These are phyloP conservation scores for Drosophila cognata DNA, from an alignment of 2,888 invertebrate species.

Conservation along the genomic window DNA sequence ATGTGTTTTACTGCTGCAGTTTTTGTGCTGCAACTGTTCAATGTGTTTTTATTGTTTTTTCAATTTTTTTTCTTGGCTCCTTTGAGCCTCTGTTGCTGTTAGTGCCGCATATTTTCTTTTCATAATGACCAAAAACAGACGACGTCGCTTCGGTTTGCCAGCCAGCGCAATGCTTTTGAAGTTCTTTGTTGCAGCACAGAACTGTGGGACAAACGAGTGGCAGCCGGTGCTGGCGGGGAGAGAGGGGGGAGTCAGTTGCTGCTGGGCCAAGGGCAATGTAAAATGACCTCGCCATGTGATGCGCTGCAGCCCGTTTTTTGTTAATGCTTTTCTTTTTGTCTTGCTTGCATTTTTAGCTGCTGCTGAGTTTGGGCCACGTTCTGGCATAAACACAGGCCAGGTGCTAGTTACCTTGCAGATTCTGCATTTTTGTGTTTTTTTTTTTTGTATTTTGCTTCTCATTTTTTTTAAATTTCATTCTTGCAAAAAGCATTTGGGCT, in stretches of 20 bases:
- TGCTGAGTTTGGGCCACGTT: constrained; percentile 33
- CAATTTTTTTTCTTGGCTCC: constrained; percentile 32
- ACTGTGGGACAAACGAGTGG: not conserved
- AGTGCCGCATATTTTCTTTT: constrained; percentile 66
- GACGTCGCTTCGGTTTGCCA: constrained; percentile 36
- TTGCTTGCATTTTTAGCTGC: constrained; percentile 44
- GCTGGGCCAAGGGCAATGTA: constrained; percentile 57
- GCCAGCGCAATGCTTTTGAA: constrained; percentile 72
- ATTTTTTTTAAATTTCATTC: constrained; percentile 17
- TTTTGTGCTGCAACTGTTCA: constrained; percentile 28
- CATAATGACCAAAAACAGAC: constrained; percentile 77
- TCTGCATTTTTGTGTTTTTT: constrained; percentile 36
- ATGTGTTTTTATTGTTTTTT: constrained; percentile 23
- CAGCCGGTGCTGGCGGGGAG: not conserved
- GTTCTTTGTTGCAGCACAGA: constrained; percentile 53
- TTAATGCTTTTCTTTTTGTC: constrained; percentile 28
- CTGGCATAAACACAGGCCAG: constrained; percentile 27
- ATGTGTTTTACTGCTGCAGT: constrained; percentile 5
- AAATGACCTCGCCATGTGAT: constrained; percentile 65
- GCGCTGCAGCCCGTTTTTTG: constrained; percentile 28
- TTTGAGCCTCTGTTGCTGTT: constrained; percentile 22
- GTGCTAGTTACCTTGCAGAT: constrained; percentile 41
- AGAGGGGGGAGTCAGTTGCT: not conserved
- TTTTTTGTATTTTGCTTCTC: constrained; percentile 25
- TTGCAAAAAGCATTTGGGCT: constrained; percentile 26